Evolutionary conservation across 2,113 vertebrate species (phyloP).

Genomic region (Pseudorectes ferrugineus): DNA sequence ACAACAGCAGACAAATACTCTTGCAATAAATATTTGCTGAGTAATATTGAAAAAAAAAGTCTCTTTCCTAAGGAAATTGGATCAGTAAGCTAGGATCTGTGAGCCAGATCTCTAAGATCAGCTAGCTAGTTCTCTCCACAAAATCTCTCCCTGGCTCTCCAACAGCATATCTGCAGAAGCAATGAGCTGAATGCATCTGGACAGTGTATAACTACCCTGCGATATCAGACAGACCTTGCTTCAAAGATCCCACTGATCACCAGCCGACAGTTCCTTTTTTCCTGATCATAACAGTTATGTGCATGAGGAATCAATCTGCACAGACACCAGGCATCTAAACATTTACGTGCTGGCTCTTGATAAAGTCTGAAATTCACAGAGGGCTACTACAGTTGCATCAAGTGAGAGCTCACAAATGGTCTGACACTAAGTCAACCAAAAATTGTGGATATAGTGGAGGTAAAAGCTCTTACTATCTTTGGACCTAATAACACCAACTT

Average conservation of each 20-base stretch:
- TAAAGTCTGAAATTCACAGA: neutral
- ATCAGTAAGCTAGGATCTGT: neutral
- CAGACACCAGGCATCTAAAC: fast-evolving
- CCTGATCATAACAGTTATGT: fast-evolving
- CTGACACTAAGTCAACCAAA: neutral
- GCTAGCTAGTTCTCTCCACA: neutral
- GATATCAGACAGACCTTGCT: neutral
- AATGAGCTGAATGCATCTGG: neutral
- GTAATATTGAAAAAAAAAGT: neutral
- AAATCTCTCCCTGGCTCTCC: neutral
- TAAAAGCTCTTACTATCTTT: neutral
- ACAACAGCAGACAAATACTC: neutral
- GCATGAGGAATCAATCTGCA: neutral
- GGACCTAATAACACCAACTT: neutral
- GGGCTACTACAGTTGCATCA: neutral
- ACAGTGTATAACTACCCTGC: neutral
- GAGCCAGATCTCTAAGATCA: neutral
- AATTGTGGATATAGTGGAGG: neutral
- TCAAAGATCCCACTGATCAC: neutral
- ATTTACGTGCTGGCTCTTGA: neutral
- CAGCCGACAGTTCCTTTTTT: neutral
- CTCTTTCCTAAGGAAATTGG: neutral
- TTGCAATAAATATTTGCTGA: neutral
- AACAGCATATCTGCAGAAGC: neutral
- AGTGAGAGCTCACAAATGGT: neutral